Conservation (phyloP, 2,888 invertebrate genomes). For the Pristionchus japonicus region DNA sequence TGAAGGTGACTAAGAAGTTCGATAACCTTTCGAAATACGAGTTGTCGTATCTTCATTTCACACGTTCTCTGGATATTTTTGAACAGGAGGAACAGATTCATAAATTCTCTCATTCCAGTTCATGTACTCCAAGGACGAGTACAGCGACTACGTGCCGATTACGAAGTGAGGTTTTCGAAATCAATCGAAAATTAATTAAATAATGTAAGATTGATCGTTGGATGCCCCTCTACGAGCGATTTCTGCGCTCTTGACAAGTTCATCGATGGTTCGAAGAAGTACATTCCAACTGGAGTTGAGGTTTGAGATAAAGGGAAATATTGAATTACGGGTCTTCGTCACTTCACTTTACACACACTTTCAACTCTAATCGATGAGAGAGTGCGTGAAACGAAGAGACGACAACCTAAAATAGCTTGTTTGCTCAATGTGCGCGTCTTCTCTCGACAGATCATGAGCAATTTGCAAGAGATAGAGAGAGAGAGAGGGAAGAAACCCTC, state of each 20-base stretch:
- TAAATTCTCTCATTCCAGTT: slow-evolving; percentile 18
- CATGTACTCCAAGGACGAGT: background rate
- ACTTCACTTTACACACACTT: too few relatives aligned
- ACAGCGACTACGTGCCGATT: slow-evolving; percentile 18
- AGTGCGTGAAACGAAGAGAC: too few relatives aligned
- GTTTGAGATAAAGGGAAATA: background rate
- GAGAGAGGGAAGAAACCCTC: background rate
- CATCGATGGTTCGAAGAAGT: background rate
- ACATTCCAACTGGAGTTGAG: slow-evolving; percentile 24
- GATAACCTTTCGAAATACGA: too few relatives aligned
- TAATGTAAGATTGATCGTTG: background rate
- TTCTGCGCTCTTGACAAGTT: background rate
- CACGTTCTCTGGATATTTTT: background rate
- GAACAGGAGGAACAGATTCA: background rate
- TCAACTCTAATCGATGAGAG: too few relatives aligned
- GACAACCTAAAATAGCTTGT: too few relatives aligned
- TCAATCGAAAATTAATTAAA: background rate
- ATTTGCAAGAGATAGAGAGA: background rate
- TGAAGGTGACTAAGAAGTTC: background rate
- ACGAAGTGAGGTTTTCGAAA: background rate
- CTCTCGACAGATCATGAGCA: background rate
- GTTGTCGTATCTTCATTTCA: too few relatives aligned
- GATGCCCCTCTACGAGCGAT: slow-evolving; percentile 11
- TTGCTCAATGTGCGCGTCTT: background rate
- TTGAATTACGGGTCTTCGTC: too few relatives aligned